These are phyloP conservation scores for Chrysolina americana DNA, from an alignment of 2,888 invertebrate species.

Conservation along the genomic window DNA sequence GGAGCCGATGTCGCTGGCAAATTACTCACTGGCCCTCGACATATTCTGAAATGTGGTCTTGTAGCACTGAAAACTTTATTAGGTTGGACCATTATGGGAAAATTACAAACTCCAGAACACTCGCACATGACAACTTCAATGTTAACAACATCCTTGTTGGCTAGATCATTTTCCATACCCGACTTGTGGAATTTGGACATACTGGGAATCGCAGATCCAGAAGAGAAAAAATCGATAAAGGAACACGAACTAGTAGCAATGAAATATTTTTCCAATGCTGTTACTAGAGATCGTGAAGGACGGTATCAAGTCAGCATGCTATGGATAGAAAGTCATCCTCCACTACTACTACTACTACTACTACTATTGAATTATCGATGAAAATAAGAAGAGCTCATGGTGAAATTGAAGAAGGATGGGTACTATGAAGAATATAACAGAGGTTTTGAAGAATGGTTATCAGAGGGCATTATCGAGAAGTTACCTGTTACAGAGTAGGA, in stretches of 20 bases:
- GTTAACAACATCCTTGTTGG: slow-evolving; percentile 6
- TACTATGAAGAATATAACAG: slow-evolving; percentile 33
- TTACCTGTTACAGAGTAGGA: slow-evolving; percentile 36
- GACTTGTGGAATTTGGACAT: background rate
- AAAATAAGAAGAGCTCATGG: slow-evolving; percentile 32
- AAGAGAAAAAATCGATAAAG: slow-evolving; percentile 26
- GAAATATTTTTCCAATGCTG: slow-evolving; percentile 31
- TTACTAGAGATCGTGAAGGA: slow-evolving; percentile 21
- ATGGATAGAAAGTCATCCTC: slow-evolving; percentile 26
- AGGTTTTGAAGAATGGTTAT: slow-evolving; percentile 36
- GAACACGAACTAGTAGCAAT: slow-evolving; percentile 31
- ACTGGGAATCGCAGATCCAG: slow-evolving; percentile 26
- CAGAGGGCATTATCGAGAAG: slow-evolving; percentile 33
- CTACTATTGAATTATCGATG: slow-evolving; percentile 37
- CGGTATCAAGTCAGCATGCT: slow-evolving; percentile 44
- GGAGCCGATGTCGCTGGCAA: background rate
- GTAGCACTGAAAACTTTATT: slow-evolving; percentile 32
- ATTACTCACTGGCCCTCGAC: background rate
- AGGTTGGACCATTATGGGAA: too few relatives aligned
- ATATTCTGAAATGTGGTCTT: slow-evolving; percentile 3
- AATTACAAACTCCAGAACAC: too few relatives aligned
- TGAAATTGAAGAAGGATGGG: slow-evolving; percentile 32
- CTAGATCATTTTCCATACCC: background rate
- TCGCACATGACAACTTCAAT: slow-evolving; percentile 4
- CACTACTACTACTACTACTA: too few relatives aligned